phyloP scores from a whole-genome alignment of 2,113 vertebrate genomes.

The Trichomycterus rosablanca region DNA sequence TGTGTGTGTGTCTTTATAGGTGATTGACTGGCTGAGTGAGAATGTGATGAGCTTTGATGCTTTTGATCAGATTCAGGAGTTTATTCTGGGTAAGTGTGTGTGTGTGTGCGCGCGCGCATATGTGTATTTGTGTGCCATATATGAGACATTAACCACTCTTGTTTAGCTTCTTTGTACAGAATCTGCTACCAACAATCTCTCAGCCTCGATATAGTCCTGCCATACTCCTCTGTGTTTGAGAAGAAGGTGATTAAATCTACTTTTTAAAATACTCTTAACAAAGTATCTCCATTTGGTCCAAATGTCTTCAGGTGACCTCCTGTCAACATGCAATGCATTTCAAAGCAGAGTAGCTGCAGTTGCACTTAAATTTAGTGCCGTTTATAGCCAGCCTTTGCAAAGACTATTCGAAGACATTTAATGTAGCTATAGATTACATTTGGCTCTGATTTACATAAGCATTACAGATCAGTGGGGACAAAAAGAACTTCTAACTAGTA shows the following conservation, averaged over 20 bases:
- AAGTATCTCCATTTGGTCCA: too few species aligned
- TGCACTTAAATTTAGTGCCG: too few species aligned
- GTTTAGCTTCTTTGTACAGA: slow-evolving; percentile 80
- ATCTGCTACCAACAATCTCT: slow-evolving; percentile 70
- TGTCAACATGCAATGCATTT: too few species aligned
- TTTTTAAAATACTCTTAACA: background rate
- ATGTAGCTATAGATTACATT: too few species aligned
- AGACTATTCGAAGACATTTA: too few species aligned
- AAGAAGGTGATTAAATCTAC: slow-evolving; percentile 72
- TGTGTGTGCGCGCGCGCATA: slow-evolving; percentile 1
- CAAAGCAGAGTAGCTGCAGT: too few species aligned
- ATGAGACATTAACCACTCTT: background rate
- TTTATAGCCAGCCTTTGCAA: too few species aligned
- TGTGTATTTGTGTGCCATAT: background rate
- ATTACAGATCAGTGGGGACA: too few species aligned
- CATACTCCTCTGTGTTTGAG: slow-evolving; percentile 80
- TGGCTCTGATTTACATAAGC: too few species aligned
- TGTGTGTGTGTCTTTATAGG: too few species aligned
- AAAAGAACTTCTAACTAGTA: too few species aligned
- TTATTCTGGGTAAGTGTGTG: slow-evolving; percentile 80
- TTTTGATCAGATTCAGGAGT: slow-evolving; percentile 92
- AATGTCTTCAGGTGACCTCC: too few species aligned
- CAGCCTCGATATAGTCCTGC: slow-evolving; percentile 78
- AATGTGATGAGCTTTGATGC: slow-evolving; percentile 70
- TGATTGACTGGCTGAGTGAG: slow-evolving; percentile 86